Evolutionary conservation across 2,113 vertebrate genomes (phyloP).

Genomic region (Crotalus helleri): DNA sequence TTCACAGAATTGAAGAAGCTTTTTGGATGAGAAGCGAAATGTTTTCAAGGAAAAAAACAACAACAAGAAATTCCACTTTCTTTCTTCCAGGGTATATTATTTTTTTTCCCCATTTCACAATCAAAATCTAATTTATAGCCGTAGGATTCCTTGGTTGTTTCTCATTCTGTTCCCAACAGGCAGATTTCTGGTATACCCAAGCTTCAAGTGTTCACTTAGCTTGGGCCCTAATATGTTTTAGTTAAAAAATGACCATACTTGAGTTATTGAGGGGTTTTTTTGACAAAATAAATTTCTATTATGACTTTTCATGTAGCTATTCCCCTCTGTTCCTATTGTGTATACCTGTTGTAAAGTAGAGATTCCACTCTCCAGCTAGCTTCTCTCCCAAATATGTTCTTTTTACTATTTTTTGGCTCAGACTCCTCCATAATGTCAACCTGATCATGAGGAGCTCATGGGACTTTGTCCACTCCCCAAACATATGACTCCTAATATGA

Average conservation of each 20-base stretch:
- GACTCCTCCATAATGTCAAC: not conserved
- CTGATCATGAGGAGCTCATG: not conserved
- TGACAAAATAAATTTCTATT: not conserved
- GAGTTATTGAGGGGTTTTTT: not conserved
- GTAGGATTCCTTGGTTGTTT: not conserved
- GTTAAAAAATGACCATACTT: not conserved
- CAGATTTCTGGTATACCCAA: not conserved
- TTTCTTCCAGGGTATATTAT: not conserved
- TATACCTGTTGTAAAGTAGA: not conserved
- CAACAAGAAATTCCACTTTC: not conserved
- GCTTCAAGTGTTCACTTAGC: not conserved
- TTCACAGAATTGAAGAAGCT: not conserved
- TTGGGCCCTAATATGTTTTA: not conserved
- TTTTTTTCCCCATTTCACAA: not conserved
- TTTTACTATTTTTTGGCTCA: not conserved
- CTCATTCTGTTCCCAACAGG: not conserved
- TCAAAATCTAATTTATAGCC: not conserved
- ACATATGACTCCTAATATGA: not conserved
- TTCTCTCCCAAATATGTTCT: not conserved
- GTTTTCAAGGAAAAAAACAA: not conserved
- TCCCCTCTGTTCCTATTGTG: not conserved
- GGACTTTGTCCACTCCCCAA: not conserved
- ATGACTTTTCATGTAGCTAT: not conserved
- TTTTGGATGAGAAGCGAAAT: not conserved
- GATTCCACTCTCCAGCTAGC: not conserved